Evolutionary conservation across 2,888 invertebrate species (phyloP), one percentile per base, ranked within the genome.

Genomic region (Lasius fuliginosus): DNA sequence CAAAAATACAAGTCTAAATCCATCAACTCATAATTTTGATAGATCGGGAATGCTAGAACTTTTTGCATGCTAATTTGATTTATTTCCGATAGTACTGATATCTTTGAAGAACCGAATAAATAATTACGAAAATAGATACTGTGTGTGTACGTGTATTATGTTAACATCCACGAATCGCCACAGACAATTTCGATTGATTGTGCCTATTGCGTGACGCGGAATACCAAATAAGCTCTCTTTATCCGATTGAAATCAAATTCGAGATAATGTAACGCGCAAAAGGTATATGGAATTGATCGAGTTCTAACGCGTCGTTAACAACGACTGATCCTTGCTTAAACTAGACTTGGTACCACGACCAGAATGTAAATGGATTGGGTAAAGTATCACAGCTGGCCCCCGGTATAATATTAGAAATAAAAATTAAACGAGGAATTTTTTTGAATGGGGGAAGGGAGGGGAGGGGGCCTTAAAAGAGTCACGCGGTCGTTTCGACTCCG

Each of bases 341-440:
- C 88, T 90, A 91, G 82, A 84, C 81, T 88, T 85, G 89, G 90
- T 90, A 90, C 88, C 85, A 87, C 85, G 87, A 92, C 84, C 90
- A 88, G 87, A 88, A 85, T 87, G 84, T 90, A 74, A 53, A 83
- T 91, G 87, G 88, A 91, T 87, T 89, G 86, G 87, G 86, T 88
- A 88, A 90, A 90, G 86, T 94, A 94, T 94, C 94, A 94, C 94
- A 94, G 94, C 94, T 94, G 94, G 93, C 92, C 93, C 94, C 92
- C 93, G 91, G 91, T 92, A 33, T 75, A 92, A 90, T 88, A 87
- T 92, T 85, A 77, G 88, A 92, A 91, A 91, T 79, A 86, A 92
- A 92, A 91, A 89, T 91, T 53, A 90, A 92, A 90, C 53, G 74
- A 89, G 88, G 89, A 89, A 81, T 86, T 90, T 87, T 86, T 33